Base-by-base conservation (phyloP, 2,797 vertebrate genomes). In the Pangasius macronema region DNA sequence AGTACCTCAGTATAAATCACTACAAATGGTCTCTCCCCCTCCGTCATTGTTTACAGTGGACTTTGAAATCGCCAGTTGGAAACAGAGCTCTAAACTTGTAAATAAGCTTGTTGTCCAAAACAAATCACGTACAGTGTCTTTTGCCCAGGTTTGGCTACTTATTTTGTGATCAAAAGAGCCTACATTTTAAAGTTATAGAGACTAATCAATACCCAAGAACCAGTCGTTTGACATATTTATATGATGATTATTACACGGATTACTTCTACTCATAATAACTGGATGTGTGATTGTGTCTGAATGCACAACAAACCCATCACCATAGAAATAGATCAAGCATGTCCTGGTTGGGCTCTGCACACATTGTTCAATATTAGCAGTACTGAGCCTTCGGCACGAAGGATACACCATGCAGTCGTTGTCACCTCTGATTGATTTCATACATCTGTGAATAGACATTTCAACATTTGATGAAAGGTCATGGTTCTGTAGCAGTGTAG, bases 1-100 rank as follows among this genome's bases (percentile, higher is more conserved):
- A 96, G 97, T 97, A 98, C 97, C 98, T 99, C 97, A 97, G 95
- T 92, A 46, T 88, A 94, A 94, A 96, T 97, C 95, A 96, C 96
- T 95, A 95, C 91, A 92, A 68, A 93, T 93, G 89, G 65, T 92
- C 82, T 88, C 80, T 83, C 63, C 87, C 87, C 70, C 89, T 91
- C 90, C 93, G 94, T 90, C 92, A 96, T 96, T 96, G 97, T 98
- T 99, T 98, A 98, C 98, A 98, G 95, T 93, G 95, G 95, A 95
- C 96, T 93, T 94, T 97, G n/a, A 89, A 94, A 91, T 94, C 88
- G 91, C 92, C 93, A 94, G 92, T 93, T 94, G 93, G 93, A 93
- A 92, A 93, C 93, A 90, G 89, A 93, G 91, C 93, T 95, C 92
- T 94, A 91, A 94, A 86, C 90, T 94, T 95, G 95, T 93, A 95